phyloP scores from a whole-genome alignment of 2,113 vertebrate genomes.

The Barbus barbus region DNA sequence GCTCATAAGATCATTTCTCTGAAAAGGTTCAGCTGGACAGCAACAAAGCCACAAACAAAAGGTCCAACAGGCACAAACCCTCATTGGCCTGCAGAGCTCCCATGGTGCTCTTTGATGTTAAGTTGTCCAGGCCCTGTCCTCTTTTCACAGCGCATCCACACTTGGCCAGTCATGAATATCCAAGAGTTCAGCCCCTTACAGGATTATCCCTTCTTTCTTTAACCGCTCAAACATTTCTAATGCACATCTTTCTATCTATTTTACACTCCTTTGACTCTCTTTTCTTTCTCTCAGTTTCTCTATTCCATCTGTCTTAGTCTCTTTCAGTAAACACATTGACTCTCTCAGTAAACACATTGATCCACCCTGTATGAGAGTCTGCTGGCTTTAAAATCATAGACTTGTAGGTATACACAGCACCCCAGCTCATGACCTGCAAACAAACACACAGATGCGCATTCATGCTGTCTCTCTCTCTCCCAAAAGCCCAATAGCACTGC shows the following conservation, averaged over 20 bases:
- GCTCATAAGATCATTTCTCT: constrained; percentile 59
- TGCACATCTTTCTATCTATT: constrained; percentile 68
- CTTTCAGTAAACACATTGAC: constrained; percentile 69
- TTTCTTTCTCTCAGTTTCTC: constrained; percentile 47
- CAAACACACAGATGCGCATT: constrained; percentile 16
- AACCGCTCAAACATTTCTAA: constrained; percentile 75
- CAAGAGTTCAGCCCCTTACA: constrained; percentile 78
- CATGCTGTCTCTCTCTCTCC: not conserved
- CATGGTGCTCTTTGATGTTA: constrained; percentile 77
- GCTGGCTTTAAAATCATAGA: constrained; percentile 67
- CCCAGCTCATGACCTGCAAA: constrained; percentile 33
- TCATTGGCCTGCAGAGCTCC: constrained; percentile 54
- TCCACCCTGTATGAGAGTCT: constrained; percentile 69
- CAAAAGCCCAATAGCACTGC: constrained; percentile 2
- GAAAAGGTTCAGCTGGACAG: constrained; percentile 47
- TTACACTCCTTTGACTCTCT: constrained; percentile 44
- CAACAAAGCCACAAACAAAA: constrained; percentile 52
- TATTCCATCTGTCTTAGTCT: constrained; percentile 70
- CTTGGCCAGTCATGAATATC: constrained; percentile 81
- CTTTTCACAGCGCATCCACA: constrained; percentile 69
- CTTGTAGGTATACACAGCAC: constrained; percentile 50
- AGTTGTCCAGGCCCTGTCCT: constrained; percentile 76
- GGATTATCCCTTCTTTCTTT: constrained; percentile 80
- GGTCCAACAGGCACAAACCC: constrained; percentile 33
- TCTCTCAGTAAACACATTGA: constrained; percentile 69